phyloP scores from a whole-genome alignment of 2,888 invertebrate species.

The Ptychoptera contaminata region DNA sequence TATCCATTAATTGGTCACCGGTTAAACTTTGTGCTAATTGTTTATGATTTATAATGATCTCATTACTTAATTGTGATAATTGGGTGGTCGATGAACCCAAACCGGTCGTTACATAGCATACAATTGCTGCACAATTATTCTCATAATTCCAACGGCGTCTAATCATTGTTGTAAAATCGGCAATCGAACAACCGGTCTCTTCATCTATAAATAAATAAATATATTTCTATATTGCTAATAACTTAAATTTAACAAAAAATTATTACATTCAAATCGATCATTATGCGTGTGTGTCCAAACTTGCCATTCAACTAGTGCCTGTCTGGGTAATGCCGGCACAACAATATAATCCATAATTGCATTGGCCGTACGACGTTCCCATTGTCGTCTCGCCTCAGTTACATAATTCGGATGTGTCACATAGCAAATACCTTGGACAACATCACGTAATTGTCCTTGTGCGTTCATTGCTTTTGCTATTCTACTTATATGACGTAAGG shows the following conservation, averaged over 20 bases:
- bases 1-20: slow-evolving; percentile 35
- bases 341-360: slow-evolving; percentile 79
- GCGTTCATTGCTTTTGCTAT: slow-evolving; percentile 68
- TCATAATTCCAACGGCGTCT: slow-evolving; percentile 80
- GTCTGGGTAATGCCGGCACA: slow-evolving; percentile 62
- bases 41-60: slow-evolving; percentile 23
- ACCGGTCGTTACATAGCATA: slow-evolving; percentile 63
- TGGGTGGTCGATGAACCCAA: slow-evolving; percentile 30
- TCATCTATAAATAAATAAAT: slow-evolving; percentile 42
- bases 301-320: slow-evolving; percentile 81
- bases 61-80: slow-evolving; percentile 29
- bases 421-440: slow-evolving; percentile 80
- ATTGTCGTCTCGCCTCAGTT: slow-evolving; percentile 59
- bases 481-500: slow-evolving; percentile 67
- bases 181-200: slow-evolving; percentile 76
- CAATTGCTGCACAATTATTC: slow-evolving; percentile 71
- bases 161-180: slow-evolving; percentile 67
- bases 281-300: slow-evolving; percentile 83
- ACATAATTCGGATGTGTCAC: slow-evolving; percentile 56
- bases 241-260: neutral
- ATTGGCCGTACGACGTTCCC: slow-evolving; percentile 70
- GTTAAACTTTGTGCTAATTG: slow-evolving; percentile 30
- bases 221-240: neutral
- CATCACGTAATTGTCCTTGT: slow-evolving; percentile 62
- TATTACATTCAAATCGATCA: slow-evolving; percentile 71